Base-by-base conservation (phyloP, 2,888 invertebrate genomes). In the Chrysodeixis includens region DNA sequence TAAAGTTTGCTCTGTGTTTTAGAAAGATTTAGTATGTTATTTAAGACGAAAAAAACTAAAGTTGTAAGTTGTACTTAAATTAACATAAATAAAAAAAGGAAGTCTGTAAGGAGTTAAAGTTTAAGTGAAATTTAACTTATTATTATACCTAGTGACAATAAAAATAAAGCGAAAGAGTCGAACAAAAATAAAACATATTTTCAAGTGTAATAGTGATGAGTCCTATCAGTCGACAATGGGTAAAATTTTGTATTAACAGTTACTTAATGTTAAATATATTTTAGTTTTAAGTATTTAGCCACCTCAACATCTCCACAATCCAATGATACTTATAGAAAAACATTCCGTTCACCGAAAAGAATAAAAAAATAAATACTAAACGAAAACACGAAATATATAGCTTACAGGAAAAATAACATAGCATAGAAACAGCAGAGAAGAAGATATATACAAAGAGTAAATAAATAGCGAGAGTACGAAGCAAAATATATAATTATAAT, bases 381-480 rank as follows among this genome's bases (percentile, higher is more conserved):
- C 70, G 76, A 82, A 84, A 86, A 84, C 59, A 78, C 78, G 68
- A 70, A 79, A 66, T 79, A 79, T 56, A 66, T 79, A 88, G 87
- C 87, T 71, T 78, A 80, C 85, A 78, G 76, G 70, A 71, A 82
- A 83, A 83, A 66, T 69, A 84, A 84, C 70, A 79, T 83, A 83
- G 84, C 86, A 66, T 67, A 76, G 62, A 66, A 71, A 74, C 67
- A 80, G 79, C 78, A 69, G 69, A 58, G 51, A 77, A 82, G 67
- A 63, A 74, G 72, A 71, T 81, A 83, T 78, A 75, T 83, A 78
- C 81, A 84, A 74, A 81, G 77, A 82, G 66, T 76, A 82, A 83
- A 84, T 79, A 85, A 87, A 83, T 85, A 90, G 92, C 92, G 83
- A 89, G 85, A 86, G 77, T 81, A 89, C 84, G 89, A 92, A 92